Evolutionary conservation across 2,888 invertebrate genomes (phyloP).

Genomic region (Neocrepidodera transversa): DNA sequence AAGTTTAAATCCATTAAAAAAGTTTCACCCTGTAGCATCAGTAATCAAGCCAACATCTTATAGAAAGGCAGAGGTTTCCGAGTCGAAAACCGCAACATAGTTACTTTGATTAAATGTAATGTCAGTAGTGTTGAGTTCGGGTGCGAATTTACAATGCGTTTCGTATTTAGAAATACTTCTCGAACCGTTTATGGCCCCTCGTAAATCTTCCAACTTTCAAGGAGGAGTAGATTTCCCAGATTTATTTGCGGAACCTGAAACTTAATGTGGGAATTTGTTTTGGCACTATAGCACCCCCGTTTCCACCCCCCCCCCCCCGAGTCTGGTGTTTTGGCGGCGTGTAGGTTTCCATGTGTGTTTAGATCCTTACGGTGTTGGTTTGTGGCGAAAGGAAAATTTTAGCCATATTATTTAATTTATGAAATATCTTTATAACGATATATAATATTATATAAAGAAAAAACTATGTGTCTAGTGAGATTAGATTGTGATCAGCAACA

Average conservation of each 20-base stretch:
- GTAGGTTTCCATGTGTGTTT: background rate
- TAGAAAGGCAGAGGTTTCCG: constrained; percentile 42
- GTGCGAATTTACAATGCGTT: constrained; percentile 47
- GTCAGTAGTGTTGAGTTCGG: constrained; percentile 47
- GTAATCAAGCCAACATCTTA: constrained; percentile 29
- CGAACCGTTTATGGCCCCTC: constrained; percentile 38
- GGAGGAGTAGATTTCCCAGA: constrained; percentile 39
- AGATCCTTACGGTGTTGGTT: background rate
- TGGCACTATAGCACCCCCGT: constrained; percentile 5
- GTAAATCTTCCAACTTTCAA: constrained; percentile 41
- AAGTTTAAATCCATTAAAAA: background rate
- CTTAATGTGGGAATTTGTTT: constrained; percentile 38
- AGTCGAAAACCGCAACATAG: constrained; percentile 54
- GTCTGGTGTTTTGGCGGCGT: background rate
- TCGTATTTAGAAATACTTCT: constrained; percentile 47
- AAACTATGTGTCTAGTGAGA: too few species aligned
- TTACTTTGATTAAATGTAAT: constrained; percentile 60
- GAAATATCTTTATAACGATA: too few species aligned
- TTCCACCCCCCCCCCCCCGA: background rate
- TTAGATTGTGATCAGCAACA: too few species aligned
- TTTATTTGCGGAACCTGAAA: constrained; percentile 39
- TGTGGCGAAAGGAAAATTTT: too few species aligned
- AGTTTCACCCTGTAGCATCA: constrained; percentile 26
- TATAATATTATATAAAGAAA: too few species aligned
- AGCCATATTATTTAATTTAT: too few species aligned